phyloP scores from a whole-genome alignment of 92 coral and sea anemone genomes.

The Palythoa caribaeorum region DNA sequence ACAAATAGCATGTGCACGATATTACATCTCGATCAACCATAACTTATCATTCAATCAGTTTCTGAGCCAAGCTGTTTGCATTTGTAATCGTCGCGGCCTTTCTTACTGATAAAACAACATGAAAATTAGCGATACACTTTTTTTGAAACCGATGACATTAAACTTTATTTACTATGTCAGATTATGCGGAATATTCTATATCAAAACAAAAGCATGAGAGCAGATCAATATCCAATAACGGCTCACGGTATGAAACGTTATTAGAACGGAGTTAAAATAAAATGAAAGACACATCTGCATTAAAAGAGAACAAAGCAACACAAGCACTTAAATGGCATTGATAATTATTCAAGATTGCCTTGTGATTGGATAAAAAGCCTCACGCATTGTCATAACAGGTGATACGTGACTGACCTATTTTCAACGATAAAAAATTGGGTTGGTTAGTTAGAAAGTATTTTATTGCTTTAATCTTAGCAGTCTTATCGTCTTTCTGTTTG shows the following conservation, averaged over 20 bases:
- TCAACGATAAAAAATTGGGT: constrained; percentile 70
- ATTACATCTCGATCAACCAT: constrained; percentile 37
- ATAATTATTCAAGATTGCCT: constrained; percentile 64
- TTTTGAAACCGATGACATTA: constrained; percentile 40
- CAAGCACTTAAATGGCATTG: constrained; percentile 63
- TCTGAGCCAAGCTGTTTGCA: constrained; percentile 46
- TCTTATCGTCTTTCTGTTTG: constrained; percentile 75
- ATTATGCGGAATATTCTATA: constrained; percentile 47
- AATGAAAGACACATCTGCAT: constrained; percentile 18
- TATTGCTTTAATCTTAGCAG: constrained; percentile 56
- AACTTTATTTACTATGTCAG: constrained; percentile 36
- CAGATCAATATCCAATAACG: constrained; percentile 34
- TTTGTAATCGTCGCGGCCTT: constrained; percentile 44
- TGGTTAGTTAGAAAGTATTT: constrained; percentile 62
- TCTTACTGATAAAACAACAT: constrained; percentile 48
- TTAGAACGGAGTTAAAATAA: constrained; percentile 5
- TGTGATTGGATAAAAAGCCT: constrained; percentile 65
- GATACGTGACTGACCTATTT: constrained; percentile 86
- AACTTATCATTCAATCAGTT: constrained; percentile 47
- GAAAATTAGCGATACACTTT: constrained; percentile 36
- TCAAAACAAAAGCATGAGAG: constrained; percentile 45
- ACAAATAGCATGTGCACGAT: constrained; percentile 29
- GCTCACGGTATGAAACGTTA: constrained; percentile 26
- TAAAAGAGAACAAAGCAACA: constrained; percentile 47
- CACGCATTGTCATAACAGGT: constrained; percentile 80